These are phyloP conservation scores for Venturia canescens DNA, from an alignment of 1,140 invertebrate species.

Conservation along the genomic window DNA sequence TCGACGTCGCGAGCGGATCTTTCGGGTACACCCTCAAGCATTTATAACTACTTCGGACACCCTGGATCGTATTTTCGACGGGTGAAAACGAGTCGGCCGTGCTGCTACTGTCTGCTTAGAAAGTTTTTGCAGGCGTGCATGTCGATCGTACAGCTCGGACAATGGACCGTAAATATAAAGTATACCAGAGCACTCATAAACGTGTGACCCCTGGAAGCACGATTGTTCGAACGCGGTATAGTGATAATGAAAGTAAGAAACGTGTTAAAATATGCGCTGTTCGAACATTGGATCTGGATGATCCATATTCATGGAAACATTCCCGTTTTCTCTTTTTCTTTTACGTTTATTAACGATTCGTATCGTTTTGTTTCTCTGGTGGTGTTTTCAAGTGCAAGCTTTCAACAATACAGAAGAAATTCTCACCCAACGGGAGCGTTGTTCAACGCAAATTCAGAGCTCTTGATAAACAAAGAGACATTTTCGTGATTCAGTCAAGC, in stretches of 20 bases:
- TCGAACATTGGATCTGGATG: too few species aligned
- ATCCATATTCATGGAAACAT: too few species aligned
- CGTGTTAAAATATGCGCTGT: neutral
- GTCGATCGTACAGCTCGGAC: neutral
- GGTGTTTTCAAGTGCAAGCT: too few species aligned
- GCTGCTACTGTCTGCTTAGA: slow-evolving; percentile 23
- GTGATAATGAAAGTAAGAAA: neutral
- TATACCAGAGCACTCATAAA: slow-evolving; percentile 21
- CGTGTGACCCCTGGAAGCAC: neutral
- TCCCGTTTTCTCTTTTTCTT: too few species aligned
- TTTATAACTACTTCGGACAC: slow-evolving; percentile 12
- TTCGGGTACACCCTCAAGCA: neutral
- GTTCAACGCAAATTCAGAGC: too few species aligned
- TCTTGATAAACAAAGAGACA: too few species aligned
- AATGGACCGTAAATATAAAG: slow-evolving; percentile 36
- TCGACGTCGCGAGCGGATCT: neutral
- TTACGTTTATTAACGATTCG: too few species aligned
- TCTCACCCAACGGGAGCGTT: too few species aligned
- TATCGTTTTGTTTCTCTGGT: too few species aligned
- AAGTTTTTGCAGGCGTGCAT: slow-evolving; percentile 2
- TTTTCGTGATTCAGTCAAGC: too few species aligned
- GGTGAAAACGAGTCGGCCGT: neutral
- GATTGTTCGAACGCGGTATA: neutral
- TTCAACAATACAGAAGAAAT: too few species aligned
- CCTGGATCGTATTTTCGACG: neutral